Conservation (phyloP, 2,797 vertebrate genomes). For the Falco novaeseelandiae region DNA sequence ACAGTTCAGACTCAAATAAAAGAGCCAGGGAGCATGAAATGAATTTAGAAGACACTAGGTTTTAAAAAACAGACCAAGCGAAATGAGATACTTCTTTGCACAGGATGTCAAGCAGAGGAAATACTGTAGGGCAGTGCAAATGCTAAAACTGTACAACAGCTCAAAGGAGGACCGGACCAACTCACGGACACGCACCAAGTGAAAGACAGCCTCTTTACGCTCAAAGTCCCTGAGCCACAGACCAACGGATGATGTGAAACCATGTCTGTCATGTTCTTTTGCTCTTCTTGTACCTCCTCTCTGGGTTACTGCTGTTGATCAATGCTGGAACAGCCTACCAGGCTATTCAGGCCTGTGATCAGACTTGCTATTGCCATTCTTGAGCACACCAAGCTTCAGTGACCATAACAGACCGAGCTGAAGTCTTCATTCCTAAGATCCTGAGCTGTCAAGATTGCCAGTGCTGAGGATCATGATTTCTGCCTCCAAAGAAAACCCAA, state of each 20-base stretch:
- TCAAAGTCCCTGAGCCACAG: not conserved
- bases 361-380: fast-evolving
- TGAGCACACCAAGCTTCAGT: not conserved
- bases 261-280: not conserved
- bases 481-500: not conserved
- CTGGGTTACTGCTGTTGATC: not conserved
- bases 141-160: too few relatives aligned
- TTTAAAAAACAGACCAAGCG: not conserved
- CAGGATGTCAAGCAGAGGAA: not conserved
- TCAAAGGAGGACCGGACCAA: not conserved
- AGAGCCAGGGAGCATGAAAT: not conserved
- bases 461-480: not conserved
- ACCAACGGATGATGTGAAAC: fast-evolving
- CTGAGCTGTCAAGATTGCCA: not conserved
- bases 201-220: not conserved
- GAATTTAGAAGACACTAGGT: not conserved
- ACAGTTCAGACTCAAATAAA: fast-evolving
- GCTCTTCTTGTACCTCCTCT: not conserved
- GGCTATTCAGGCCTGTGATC: not conserved
- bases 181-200: too few relatives aligned
- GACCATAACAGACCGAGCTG: not conserved
- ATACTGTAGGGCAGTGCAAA: not conserved
- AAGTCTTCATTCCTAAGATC: not conserved
- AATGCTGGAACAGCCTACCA: not conserved
- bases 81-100: not conserved